A percentile compares a stretch with the other conserved stretches of the same genome.
These are phyloP conservation scores for Mayetiola destructor DNA, from an alignment of 2,888 invertebrate genomes.

Conservation along the genomic window DNA sequence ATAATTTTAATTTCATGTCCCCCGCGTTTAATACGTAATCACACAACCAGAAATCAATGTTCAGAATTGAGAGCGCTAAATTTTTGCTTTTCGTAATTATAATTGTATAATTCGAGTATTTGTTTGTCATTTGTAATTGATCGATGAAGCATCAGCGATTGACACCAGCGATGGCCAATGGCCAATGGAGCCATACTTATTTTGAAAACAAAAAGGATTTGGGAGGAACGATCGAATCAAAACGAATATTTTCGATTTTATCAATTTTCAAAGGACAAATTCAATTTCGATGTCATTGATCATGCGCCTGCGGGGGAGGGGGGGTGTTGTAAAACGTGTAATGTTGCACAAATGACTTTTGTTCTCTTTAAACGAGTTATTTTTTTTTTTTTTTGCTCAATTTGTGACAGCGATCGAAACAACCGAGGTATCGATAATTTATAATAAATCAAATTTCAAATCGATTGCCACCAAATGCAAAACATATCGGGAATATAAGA, in stretches of 20 bases:
- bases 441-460: background rate
- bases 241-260: too few relatives aligned
- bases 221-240: too few relatives aligned
- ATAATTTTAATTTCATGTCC: constrained; percentile 8
- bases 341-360: background rate
- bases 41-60: constrained; percentile 11
- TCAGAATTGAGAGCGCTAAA: too few relatives aligned
- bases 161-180: too few relatives aligned
- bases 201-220: too few relatives aligned
- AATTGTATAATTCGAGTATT: too few relatives aligned
- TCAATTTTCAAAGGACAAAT: background rate
- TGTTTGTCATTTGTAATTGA: too few relatives aligned
- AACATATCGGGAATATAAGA: too few relatives aligned
- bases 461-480: background rate
- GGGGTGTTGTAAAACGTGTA: background rate
- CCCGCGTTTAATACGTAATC: constrained; percentile 11
- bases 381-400: background rate
- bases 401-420: background rate
- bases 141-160: too few relatives aligned
- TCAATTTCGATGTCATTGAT: background rate
- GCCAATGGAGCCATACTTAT: too few relatives aligned
- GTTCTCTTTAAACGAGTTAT: background rate
- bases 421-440: too few relatives aligned
- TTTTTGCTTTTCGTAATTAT: too few relatives aligned
- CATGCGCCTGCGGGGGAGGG: background rate